Conservation (phyloP, 2,888 invertebrate genomes). For the Dasypogon diadema region DNA sequence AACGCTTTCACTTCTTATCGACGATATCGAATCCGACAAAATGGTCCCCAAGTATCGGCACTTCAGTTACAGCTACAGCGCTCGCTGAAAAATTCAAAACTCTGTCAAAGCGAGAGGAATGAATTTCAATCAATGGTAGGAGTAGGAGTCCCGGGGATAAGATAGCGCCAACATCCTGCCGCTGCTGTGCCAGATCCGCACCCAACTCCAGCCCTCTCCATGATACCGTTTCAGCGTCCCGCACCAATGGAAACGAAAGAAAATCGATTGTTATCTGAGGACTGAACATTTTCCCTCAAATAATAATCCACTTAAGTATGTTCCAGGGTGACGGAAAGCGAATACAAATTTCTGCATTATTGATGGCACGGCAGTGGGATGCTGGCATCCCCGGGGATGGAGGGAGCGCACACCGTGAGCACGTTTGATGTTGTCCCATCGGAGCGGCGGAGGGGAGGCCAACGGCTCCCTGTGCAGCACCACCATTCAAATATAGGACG, state of each 20-base stretch:
- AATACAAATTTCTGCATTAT: conserved; percentile 52
- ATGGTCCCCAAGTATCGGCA: conserved; percentile 32
- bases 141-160: conserved; percentile 6
- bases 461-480: conserved; percentile 1
- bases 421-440: background rate
- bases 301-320: conserved; percentile 53
- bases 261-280: conserved; percentile 42
- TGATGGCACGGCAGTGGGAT: conserved; percentile 20
- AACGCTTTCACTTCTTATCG: conserved; percentile 25
- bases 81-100: conserved; percentile 48
- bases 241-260: conserved; percentile 6
- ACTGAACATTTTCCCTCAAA: conserved; percentile 47
- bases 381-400: background rate
- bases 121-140: conserved; percentile 44
- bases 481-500: background rate
- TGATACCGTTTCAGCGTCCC: background rate
- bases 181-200: background rate
- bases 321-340: conserved; percentile 49
- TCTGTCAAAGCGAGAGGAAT: conserved; percentile 46
- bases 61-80: background rate
- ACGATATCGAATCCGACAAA: conserved; percentile 17
- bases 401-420: background rate
- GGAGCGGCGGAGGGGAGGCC: background rate
- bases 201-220: background rate
- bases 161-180: conserved; percentile 9